Base-by-base conservation (phyloP, 2,797 vertebrate genomes). In the Characodon lateralis region DNA sequence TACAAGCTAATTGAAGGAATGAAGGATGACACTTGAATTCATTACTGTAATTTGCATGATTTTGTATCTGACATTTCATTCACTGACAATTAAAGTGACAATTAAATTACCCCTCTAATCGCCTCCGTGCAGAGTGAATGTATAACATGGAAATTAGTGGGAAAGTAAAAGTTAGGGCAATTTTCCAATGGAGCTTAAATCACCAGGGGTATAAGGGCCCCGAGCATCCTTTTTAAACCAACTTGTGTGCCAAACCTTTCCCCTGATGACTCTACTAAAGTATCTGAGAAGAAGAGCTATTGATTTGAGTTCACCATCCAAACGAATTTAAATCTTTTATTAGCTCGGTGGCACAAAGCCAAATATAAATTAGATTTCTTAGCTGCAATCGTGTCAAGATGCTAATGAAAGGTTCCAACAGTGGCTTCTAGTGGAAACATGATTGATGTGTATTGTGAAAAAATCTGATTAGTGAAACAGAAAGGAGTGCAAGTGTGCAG, bases 271-370 rank as follows among this genome's bases (percentile, higher is more conserved):
- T 90, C 81, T 71, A 87, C 85, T 59, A 77, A 88, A 90, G 79
- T 89, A 86, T 91, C 91, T 73, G 69, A 85, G 80, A 82, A 86
- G 76, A 77, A 83, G 81, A 83, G 83, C 78, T 90, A 94, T 93
- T 87, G 92, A 94, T 94, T 89, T 82, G 82, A 79, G 81, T 76
- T 87, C 71, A 63, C 46, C 81, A 82, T 89, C 85, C 87, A 82
- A 92, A 86, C 68, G 70, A 82, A 89, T 89, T 90, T 86, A 89
- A 94, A 93, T 93, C 85, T 91, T 92, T 94, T 93, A 94, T 95
- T 93, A 92, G 88, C 89, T 83, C 8, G 0, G 58, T 87, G 90
- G 93, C 89, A 81, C 69, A 50, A 56, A 56, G 87, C 87, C 93
- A 93, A 84, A 91, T 91, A 87, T 89, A 92, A 94, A 93, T 93